These are phyloP conservation scores for Morbakka virulenta DNA, from an alignment of 30 jellyfish, hydroid and myxozoan species.

Conservation along the genomic window DNA sequence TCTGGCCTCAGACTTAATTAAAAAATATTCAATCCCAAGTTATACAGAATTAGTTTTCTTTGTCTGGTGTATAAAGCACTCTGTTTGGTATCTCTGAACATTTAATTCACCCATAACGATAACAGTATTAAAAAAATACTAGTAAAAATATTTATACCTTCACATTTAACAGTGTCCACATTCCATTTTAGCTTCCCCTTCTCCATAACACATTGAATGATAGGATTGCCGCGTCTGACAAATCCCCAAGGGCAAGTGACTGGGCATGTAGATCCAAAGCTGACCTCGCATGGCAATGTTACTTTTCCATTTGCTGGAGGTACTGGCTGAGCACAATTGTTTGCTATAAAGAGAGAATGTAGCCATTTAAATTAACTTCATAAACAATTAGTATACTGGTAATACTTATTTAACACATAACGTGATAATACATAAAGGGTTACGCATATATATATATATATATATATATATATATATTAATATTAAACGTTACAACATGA, in stretches of 20 bases:
- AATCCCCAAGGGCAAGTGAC: conserved; percentile 64
- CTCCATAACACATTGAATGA: conserved; percentile 52
- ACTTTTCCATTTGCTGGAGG: conserved; percentile 78
- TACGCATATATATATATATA: too few relatives aligned
- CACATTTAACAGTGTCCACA: conserved; percentile 37
- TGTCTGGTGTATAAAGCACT: too few relatives aligned
- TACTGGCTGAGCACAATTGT: conserved; percentile 60
- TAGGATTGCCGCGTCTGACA: conserved; percentile 68
- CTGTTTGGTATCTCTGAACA: too few relatives aligned
- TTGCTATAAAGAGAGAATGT: conserved; percentile 45
- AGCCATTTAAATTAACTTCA: not conserved
- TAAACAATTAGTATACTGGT: not conserved
- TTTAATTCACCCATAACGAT: too few relatives aligned
- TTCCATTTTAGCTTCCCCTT: conserved; percentile 54
- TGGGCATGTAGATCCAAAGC: conserved; percentile 79
- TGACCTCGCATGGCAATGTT: conserved; percentile 79
- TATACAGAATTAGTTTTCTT: too few relatives aligned
- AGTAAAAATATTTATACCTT: conserved; percentile 65
- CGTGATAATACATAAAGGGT: too few relatives aligned
- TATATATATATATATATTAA: too few relatives aligned
- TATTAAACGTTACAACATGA: too few relatives aligned
- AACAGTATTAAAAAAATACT: not conserved
- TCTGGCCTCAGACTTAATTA: too few relatives aligned
- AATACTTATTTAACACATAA: too few relatives aligned
- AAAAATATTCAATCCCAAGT: too few relatives aligned